Base-by-base conservation (phyloP, 1,140 invertebrate species). In the Teleogryllus occipitalis region DNA sequence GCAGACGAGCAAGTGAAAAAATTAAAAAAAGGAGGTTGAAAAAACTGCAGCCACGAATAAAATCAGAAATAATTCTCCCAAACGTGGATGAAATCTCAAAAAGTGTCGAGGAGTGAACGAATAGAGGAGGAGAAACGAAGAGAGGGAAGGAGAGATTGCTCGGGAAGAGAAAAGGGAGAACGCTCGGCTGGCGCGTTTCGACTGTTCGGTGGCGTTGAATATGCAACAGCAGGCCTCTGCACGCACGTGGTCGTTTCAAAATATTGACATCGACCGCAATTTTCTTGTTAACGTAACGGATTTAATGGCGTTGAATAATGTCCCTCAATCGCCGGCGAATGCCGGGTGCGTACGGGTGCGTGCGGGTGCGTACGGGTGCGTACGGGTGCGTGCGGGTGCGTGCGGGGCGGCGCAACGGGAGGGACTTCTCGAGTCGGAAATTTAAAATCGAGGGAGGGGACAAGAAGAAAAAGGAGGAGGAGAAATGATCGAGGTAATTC, bases 271-370 rank as follows among this genome's bases (percentile, higher is more conserved):
- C 54, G 54, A 65, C 54, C 54, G 18, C 54, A 65, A 65, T 65
- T 65, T 65, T 65, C 54, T 65, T 65, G 54, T 65, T 65, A 65
- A 65, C 54, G 54, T 65, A 65, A 65, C 54, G 54, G 54, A 65
- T 65, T 65, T 65, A 65, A 65, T 65, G 54, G 54, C 54, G 54
- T 65, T 65, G 54, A 65, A 65, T 65, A 65, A 65, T 65, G 54
- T 65, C 54, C 18, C 54, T 65, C 54, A 65, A 65, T 65, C 54
- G 54, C 54, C 54, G 54, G 54, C 54, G 10, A 18, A 65, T 14
- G 0, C 54, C 54, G 54, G 1, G 54, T 39, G 18, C 54, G 54
- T 65, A 7, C 10, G 10, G 1, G 10, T 18, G 54, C 2, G 10
- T 1, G 54, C 49, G n/a, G 49, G 49, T 15, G 49, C 49, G 8